Percentiles rank a stretch among this genome's conserved stretches.
phyloP scores from a whole-genome alignment of 37 sponge, comb jelly and placozoan species.

The Axinella damicornis region DNA sequence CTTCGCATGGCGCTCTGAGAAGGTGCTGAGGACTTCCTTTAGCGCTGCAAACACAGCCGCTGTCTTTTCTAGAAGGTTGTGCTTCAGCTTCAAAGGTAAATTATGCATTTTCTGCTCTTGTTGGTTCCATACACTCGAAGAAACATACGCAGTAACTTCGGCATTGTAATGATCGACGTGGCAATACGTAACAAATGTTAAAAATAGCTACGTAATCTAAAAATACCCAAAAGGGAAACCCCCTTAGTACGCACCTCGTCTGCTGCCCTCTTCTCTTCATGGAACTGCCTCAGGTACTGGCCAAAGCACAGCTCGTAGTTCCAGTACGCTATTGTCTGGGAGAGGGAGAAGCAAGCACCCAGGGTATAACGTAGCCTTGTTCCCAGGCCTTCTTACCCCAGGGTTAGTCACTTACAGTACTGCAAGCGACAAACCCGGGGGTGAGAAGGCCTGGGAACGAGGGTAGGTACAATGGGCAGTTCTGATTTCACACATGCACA shows the following conservation, averaged over 20 bases:
- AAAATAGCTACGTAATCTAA: neutral
- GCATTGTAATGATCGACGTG: neutral
- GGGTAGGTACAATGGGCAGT: too few species aligned
- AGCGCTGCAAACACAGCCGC: constrained; percentile 1
- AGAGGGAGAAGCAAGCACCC: neutral
- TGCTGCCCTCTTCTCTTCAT: constrained; percentile 35
- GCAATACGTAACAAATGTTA: neutral
- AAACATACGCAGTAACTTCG: neutral
- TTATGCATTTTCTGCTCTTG: too few species aligned
- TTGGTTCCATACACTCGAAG: too few species aligned
- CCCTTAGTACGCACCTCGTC: neutral
- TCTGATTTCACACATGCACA: too few species aligned
- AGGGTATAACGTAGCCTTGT: too few species aligned
- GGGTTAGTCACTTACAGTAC: too few species aligned
- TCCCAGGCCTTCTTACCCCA: neutral
- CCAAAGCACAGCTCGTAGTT: constrained; percentile 80
- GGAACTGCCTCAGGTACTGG: constrained; percentile 67
- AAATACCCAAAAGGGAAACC: neutral
- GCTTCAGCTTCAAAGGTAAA: too few species aligned
- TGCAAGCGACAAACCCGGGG: too few species aligned
- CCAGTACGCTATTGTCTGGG: constrained; percentile 82
- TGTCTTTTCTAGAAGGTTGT: too few species aligned
- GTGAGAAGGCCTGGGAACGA: too few species aligned
- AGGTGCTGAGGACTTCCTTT: constrained; percentile 17
- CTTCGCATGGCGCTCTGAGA: constrained; percentile 65